Percentiles rank a stretch among this genome's conserved stretches.
These are phyloP conservation scores for Takifugu flavidus DNA, from an alignment of 2,113 vertebrate species.

Conservation along the genomic window DNA sequence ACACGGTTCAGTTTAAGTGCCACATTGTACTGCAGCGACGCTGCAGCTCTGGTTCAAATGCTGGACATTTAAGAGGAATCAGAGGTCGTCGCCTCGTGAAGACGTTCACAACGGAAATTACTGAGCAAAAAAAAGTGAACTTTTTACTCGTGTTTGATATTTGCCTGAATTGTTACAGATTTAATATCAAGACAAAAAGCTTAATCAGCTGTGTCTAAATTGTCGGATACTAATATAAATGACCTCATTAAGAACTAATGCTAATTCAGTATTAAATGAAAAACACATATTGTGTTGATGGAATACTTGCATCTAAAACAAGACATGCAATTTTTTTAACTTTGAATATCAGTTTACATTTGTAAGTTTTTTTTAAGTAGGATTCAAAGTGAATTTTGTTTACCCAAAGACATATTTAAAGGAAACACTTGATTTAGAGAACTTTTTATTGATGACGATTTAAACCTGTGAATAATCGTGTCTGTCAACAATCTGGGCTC, in stretches of 20 bases:
- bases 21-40: conserved; percentile 85
- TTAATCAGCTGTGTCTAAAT: background rate
- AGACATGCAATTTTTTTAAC: background rate
- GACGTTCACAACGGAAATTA: conserved; percentile 33
- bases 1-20: conserved; percentile 90
- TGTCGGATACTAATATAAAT: background rate
- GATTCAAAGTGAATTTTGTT: too few relatives aligned
- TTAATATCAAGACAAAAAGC: conserved; percentile 1
- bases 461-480: too few relatives aligned
- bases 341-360: background rate
- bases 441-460: too few relatives aligned
- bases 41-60: conserved; percentile 66
- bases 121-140: conserved; percentile 2
- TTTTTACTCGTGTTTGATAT: background rate
- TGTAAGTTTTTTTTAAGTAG: background rate
- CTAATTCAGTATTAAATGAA: conserved; percentile 1
- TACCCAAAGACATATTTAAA: background rate
- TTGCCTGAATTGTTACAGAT: background rate
- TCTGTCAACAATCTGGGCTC: background rate
- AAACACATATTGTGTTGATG: conserved; percentile 2
- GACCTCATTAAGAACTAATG: background rate
- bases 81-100: conserved; percentile 22
- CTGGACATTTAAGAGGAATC: conserved; percentile 60
- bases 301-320: conserved; percentile 9
- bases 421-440: background rate